Percentiles rank a stretch among this genome's conserved stretches.
These are phyloP conservation scores for Stegastes partitus DNA, from an alignment of 2,113 vertebrate species.

Conservation along the genomic window DNA sequence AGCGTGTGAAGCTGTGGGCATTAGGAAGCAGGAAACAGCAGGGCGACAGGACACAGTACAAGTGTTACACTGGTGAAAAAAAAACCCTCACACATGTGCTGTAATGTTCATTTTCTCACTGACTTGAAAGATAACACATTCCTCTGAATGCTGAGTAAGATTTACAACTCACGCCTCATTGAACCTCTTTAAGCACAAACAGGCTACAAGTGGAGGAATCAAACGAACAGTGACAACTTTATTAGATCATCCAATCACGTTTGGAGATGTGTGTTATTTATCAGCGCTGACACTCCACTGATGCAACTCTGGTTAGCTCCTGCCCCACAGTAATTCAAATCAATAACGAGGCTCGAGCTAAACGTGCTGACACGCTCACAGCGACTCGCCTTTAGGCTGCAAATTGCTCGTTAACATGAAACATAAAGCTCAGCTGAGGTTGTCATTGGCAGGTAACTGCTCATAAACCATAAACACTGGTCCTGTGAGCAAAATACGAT, in stretches of 20 bases:
- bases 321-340: constrained; percentile 14
- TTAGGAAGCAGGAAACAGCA: constrained; percentile 70
- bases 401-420: background rate
- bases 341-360: background rate
- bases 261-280: background rate
- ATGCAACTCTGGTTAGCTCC: background rate
- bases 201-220: background rate
- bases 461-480: constrained; percentile 20
- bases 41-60: constrained; percentile 35
- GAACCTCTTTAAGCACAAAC: constrained; percentile 2
- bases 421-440: background rate
- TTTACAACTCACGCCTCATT: background rate
- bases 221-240: constrained; percentile 13
- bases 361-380: background rate
- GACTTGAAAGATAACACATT: constrained; percentile 21
- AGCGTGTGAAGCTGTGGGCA: constrained; percentile 60
- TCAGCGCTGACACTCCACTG: background rate
- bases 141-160: constrained; percentile 7
- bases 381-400: background rate
- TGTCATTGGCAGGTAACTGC: constrained; percentile 11
- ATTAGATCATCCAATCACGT: background rate
- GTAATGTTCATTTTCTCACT: constrained; percentile 41
- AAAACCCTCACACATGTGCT: constrained; percentile 14
- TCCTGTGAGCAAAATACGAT: constrained; percentile 25
- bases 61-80: constrained; percentile 21